Base-by-base conservation (phyloP, 2,888 invertebrate genomes). In the Athalia circularis region DNA sequence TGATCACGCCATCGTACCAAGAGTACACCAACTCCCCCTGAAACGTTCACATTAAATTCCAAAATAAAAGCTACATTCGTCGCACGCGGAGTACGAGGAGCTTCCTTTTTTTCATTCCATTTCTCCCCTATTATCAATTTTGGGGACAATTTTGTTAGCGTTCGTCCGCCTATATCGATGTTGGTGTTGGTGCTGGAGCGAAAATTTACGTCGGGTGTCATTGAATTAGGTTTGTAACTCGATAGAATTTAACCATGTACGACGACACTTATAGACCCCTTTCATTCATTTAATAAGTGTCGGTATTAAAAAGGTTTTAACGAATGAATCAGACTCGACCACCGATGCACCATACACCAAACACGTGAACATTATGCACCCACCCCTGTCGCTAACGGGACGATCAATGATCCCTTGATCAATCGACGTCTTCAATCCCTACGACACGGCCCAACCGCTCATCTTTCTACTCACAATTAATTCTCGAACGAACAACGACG, bases 11-110 rank as follows among this genome's bases (percentile, higher is more conserved):
- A 87, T 96, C 95, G 90, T 95, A 94, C 94, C 95, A 96, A 65
- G 96, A 95, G 89, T 96, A 96, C 80, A 97, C 94, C 82, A 93
- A 93, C 87, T 95, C 94, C 76, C 94, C 94, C 96, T 97, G 92
- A 80, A 88, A 90, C 80, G 77, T 83, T 81, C 83, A 82, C 80
- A 77, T 72, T 68, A 83, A 85, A 85, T 86, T 86, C 8, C 8
- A 5, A 5, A 9, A 4, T 29, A 11, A 64, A 64, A 13, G 11
- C 6, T 15, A 29, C 2, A 3, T 4, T 1, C 48, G n/a, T 9
- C 13, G 9, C 9, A 50, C 15, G 9, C 11, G 15, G 11, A n/a
- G 13, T 15, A 29, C 43, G 29, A 45, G 45, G 64, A 45, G 64
- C 11, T 45, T 9, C 29, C 45, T 64, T 64, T 64, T 11, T 43